phyloP scores from a whole-genome alignment of 2,797 vertebrate species.

The Peromyscus nudipes region DNA sequence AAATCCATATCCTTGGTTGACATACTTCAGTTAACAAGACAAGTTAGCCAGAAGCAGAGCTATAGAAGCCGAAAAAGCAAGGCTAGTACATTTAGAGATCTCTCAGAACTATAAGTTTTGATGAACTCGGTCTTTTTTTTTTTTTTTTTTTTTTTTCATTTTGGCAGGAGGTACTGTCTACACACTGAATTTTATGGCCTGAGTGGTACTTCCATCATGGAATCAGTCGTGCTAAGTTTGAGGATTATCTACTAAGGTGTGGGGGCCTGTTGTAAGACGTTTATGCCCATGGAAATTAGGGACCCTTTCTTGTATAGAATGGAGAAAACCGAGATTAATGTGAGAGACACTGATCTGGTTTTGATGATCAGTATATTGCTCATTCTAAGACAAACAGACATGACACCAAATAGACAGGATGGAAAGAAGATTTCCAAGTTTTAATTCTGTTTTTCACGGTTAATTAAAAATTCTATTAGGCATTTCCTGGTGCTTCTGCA shows the following conservation, averaged over 20 bases:
- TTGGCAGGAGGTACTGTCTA: neutral
- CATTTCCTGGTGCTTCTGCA: neutral
- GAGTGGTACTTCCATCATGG: neutral
- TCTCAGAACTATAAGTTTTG: neutral
- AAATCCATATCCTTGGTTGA: neutral
- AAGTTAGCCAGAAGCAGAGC: neutral
- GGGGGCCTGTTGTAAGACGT: neutral
- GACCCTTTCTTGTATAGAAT: constrained; percentile 55
- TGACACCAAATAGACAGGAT: constrained; percentile 58
- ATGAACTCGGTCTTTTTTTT: neutral
- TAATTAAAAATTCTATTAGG: constrained; percentile 62
- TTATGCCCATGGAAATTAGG: constrained; percentile 53
- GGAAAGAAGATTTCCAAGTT: constrained; percentile 69
- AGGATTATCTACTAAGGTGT: neutral
- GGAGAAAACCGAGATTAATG: constrained; percentile 51
- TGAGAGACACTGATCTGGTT: constrained; percentile 66
- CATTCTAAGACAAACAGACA: constrained; percentile 66
- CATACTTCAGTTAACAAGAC: neutral
- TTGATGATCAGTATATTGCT: constrained; percentile 72
- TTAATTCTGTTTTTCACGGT: constrained; percentile 57
- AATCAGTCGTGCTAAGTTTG: neutral
- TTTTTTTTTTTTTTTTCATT: too few species aligned
- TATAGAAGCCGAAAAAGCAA: neutral
- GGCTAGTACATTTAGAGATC: neutral
- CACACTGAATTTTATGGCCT: neutral